Base-by-base conservation (phyloP, 2,113 vertebrate species). In the Nanorana parkeri region DNA sequence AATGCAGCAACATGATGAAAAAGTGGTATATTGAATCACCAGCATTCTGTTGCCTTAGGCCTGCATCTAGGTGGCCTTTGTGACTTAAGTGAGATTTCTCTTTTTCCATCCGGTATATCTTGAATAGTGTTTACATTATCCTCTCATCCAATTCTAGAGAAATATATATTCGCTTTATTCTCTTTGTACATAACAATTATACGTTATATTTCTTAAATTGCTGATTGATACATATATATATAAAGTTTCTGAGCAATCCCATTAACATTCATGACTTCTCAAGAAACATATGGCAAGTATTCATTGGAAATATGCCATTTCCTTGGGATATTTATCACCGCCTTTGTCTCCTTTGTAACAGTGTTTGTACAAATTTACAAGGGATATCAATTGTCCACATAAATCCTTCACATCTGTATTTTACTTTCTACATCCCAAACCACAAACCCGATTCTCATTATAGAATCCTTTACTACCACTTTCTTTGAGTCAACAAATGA, bases 361-460 rank as follows among this genome's bases (percentile, higher is more conserved):
- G 80, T 76, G 64, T 83, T 83, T 83, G 80, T 83, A 72, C 80
- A 83, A 83, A 83, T 83, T 83, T 83, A 83, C 80, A 83, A 76
- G 80, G 80, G 71, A 83, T 83, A 83, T 83, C 71, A 83, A 83
- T 83, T 83, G 80, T 83, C 80, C 80, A 68, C 80, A 83, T 83
- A 83, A 83, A 83, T 83, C 80, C 80, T 76, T 83, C 71, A 83
- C 80, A 83, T 83, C 80, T 83, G 80, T 83, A 83, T 83, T 83
- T 83, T 83, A 75, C 80, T 83, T 83, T 83, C 80, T 76, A 83
- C 71, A 83, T 83, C 80, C 64, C 71, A 76, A 83, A 83, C 80
- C 80, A 68, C 80, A 83, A 75, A 83, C 80, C 72, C 80, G 80
- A 75, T 83, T 83, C 72, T 83, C 80, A 83, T 83, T 83, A 83